Evolutionary conservation across 2,888 invertebrate species (phyloP).

Genomic region (Drosophila mayaguana): DNA sequence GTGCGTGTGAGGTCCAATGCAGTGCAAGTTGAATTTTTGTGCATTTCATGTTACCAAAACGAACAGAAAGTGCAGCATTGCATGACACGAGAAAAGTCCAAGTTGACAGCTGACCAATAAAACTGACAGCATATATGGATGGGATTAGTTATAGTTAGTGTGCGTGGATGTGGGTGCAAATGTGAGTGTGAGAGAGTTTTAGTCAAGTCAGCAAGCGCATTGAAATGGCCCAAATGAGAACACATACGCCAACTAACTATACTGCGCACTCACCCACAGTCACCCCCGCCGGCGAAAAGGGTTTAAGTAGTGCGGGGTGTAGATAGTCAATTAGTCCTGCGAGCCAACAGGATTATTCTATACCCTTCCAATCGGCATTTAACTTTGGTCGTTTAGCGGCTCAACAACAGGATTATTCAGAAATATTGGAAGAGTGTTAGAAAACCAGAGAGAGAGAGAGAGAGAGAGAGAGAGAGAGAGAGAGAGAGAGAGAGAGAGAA

Average conservation of each 20-base stretch:
- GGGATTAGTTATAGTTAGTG: constrained; percentile 79
- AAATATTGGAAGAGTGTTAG: too few species aligned
- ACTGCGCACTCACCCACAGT: constrained; percentile 20
- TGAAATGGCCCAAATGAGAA: constrained; percentile 46
- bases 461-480: too few species aligned
- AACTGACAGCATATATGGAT: constrained; percentile 84
- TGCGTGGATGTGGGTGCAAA: background rate
- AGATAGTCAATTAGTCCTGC: constrained; percentile 68
- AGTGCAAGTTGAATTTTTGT: constrained; percentile 50
- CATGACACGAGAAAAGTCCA: constrained; percentile 77
- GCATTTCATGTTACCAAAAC: constrained; percentile 68
- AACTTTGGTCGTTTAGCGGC: too few species aligned
- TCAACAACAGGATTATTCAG: too few species aligned
- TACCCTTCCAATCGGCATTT: constrained; percentile 13
- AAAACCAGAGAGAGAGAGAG: too few species aligned
- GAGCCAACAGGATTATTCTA: constrained; percentile 10
- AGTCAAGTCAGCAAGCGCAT: constrained; percentile 82
- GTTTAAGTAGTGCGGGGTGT: constrained; percentile 23
- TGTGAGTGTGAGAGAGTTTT: constrained; percentile 59
- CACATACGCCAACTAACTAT: constrained; percentile 18
- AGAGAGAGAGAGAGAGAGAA: too few species aligned
- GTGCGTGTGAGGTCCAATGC: constrained; percentile 14
- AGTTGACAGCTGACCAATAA: constrained; percentile 78
- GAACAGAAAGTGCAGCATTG: constrained; percentile 69
- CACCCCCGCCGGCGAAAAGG: constrained; percentile 35